Percentiles rank a stretch among this genome's conserved stretches.
phyloP scores from a whole-genome alignment of 2,797 vertebrate species.

The Nasua narica region DNA sequence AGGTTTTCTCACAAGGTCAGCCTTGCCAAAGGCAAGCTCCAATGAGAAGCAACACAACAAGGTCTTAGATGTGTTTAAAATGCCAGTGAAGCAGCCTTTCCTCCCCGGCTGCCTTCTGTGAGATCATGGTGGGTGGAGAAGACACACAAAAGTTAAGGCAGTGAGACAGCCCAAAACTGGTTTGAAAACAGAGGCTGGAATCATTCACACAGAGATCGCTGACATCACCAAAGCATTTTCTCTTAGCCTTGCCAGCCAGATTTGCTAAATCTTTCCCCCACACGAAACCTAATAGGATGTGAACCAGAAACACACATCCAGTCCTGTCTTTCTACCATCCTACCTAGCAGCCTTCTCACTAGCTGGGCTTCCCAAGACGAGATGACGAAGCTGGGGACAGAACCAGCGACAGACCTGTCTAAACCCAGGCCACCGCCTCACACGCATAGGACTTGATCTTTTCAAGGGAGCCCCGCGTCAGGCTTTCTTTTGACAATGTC shows the following conservation, averaged over 20 bases:
- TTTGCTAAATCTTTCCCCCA: neutral
- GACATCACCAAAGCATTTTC: neutral
- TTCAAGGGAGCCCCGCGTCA: neutral
- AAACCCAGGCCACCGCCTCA: neutral
- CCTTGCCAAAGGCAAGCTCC: neutral
- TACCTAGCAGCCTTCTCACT: neutral
- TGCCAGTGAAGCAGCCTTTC: neutral
- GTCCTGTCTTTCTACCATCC: neutral
- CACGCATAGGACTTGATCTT: neutral
- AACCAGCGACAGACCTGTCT: neutral
- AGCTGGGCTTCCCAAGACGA: neutral
- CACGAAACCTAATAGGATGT: neutral
- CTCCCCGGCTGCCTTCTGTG: neutral
- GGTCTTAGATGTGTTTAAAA: neutral
- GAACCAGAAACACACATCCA: neutral
- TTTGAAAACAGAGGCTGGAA: neutral
- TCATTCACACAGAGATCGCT: neutral
- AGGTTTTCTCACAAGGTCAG: neutral
- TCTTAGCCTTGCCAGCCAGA: neutral
- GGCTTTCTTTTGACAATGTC: constrained; percentile 42
- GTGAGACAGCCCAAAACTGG: neutral
- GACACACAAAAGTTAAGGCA: neutral
- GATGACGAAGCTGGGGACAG: neutral
- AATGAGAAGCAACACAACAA: neutral
- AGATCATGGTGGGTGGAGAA: neutral